These are phyloP conservation scores for Tupaia chinensis DNA, from an alignment of 2,113 vertebrate species.

Conservation along the genomic window DNA sequence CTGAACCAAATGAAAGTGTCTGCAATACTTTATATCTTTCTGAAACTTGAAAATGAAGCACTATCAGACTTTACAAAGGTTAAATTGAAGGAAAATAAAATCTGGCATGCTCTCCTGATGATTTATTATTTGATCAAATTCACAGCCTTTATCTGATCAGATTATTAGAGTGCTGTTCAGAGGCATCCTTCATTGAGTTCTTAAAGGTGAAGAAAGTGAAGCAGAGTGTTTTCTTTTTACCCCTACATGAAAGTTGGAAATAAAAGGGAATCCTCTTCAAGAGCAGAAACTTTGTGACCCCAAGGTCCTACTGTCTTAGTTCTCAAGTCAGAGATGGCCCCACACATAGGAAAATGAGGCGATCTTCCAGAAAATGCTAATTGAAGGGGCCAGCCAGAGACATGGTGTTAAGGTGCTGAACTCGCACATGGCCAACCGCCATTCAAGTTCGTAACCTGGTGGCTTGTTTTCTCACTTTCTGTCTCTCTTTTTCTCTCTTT, in stretches of 20 bases:
- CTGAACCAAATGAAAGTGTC: neutral
- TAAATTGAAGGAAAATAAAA: neutral
- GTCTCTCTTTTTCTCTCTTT: no score
- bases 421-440: no score
- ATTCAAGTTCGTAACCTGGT: no score
- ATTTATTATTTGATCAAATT: slow-evolving; percentile 39
- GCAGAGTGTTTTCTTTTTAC: neutral
- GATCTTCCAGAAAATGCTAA: neutral
- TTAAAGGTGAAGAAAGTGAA: neutral
- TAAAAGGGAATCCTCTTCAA: neutral
- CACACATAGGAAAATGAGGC: neutral
- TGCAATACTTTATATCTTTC: neutral
- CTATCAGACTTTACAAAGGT: neutral
- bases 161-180: neutral
- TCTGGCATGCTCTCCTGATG: neutral
- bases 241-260: neutral
- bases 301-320: neutral
- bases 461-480: no score
- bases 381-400: neutral
- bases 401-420: no score
- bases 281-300: neutral
- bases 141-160: slow-evolving; percentile 21
- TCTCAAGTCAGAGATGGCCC: neutral
- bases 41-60: slow-evolving; percentile 22
- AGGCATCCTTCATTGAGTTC: neutral